Evolutionary conservation across 1,140 invertebrate species (phyloP).

Genomic region (Artemia franciscana): DNA sequence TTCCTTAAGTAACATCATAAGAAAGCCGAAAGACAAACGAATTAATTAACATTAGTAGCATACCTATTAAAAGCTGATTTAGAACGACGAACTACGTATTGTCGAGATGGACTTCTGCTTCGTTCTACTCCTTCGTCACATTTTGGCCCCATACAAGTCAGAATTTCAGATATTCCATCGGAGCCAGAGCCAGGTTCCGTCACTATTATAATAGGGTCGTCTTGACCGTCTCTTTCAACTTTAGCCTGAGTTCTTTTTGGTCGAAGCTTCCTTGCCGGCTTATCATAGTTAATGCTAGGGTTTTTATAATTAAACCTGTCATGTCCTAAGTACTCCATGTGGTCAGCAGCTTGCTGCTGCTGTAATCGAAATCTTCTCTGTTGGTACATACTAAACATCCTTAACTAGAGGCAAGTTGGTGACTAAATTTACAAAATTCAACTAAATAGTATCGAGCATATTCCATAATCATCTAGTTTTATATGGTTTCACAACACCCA

Average conservation of each 20-base stretch:
- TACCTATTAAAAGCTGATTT: not conserved
- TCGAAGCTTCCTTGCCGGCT: slow-evolving; percentile 27
- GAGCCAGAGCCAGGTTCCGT: not conserved
- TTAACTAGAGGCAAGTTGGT: no score
- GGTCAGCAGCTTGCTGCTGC: not conserved
- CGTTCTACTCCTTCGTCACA: not conserved
- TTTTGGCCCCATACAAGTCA: not conserved
- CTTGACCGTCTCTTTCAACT: slow-evolving; percentile 25
- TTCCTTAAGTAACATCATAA: no score
- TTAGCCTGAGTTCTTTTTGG: slow-evolving; percentile 43
- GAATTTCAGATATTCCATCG: not conserved
- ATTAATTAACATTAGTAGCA: no score
- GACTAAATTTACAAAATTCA: no score
- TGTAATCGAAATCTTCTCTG: not conserved
- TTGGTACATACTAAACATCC: not conserved
- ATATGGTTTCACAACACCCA: no score
- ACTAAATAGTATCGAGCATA: no score
- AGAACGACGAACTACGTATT: not conserved
- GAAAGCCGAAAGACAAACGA: no score
- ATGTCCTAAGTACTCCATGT: slow-evolving; percentile 14
- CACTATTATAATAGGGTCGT: slow-evolving; percentile 16
- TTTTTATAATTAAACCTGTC: slow-evolving; percentile 16
- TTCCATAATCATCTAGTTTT: no score
- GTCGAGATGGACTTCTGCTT: not conserved
- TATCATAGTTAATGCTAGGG: slow-evolving; percentile 16